Evolutionary conservation across 2,888 invertebrate species (phyloP).

Genomic region (Oegoconia quadripuncta): DNA sequence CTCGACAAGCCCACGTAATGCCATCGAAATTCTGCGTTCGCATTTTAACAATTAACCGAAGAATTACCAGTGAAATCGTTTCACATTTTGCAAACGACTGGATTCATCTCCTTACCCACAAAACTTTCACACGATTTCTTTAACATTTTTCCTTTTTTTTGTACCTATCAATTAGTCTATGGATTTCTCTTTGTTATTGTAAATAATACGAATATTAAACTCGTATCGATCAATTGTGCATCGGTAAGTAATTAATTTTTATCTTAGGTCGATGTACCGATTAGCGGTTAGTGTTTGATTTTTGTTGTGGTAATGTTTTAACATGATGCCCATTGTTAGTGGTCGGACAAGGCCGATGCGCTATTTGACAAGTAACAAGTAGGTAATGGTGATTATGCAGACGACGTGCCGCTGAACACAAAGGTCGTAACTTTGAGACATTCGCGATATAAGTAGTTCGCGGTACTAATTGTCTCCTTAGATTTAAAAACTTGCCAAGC

Average conservation of each 20-base stretch:
- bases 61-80: conserved; percentile 21
- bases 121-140: conserved; percentile 56
- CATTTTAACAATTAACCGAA: conserved; percentile 30
- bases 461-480: too few relatives aligned
- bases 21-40: conserved; percentile 30
- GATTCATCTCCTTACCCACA: conserved; percentile 24
- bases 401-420: too few relatives aligned
- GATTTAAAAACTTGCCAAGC: too few relatives aligned
- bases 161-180: conserved; percentile 12
- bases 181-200: too few relatives aligned
- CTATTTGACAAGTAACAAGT: conserved; percentile 38
- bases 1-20: conserved; percentile 23
- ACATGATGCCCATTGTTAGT: conserved; percentile 31
- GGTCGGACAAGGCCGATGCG: conserved; percentile 39
- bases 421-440: too few relatives aligned
- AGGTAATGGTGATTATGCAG: conserved; percentile 32
- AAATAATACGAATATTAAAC: too few relatives aligned
- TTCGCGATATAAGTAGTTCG: too few relatives aligned
- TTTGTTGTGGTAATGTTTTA: too few relatives aligned
- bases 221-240: too few relatives aligned
- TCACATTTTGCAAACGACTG: conserved; percentile 14
- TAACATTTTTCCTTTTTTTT: neutral
- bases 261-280: too few relatives aligned
- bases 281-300: too few relatives aligned
- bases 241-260: too few relatives aligned